Evolutionary conservation across 2,797 vertebrate genomes (phyloP).

Genomic region (Carcharodon carcharias): DNA sequence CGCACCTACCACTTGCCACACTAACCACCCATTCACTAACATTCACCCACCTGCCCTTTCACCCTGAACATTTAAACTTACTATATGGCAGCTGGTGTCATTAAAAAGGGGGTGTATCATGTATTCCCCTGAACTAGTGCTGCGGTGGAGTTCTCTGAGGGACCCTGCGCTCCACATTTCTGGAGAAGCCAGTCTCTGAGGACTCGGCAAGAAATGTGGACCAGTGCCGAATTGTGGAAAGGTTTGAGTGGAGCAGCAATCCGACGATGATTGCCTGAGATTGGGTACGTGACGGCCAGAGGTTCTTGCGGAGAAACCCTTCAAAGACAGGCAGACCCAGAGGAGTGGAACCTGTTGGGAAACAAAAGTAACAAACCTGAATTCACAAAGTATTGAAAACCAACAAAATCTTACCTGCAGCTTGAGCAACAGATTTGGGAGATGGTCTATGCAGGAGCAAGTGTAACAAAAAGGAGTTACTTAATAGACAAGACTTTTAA

Average conservation of each 20-base stretch:
- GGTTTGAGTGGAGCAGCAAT: background rate
- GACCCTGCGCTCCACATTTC: too few relatives aligned
- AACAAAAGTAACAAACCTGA: background rate
- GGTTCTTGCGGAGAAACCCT: background rate
- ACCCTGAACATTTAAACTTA: too few relatives aligned
- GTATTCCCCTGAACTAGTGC: too few relatives aligned
- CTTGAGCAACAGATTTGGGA: background rate
- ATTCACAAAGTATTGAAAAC: background rate
- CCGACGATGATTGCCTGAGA: too few relatives aligned
- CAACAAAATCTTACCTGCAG: background rate
- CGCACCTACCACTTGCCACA: too few relatives aligned
- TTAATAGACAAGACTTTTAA: background rate
- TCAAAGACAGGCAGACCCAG: background rate
- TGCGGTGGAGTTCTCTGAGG: too few relatives aligned
- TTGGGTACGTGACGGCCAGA: background rate
- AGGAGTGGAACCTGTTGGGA: background rate
- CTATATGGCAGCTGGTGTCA: too few relatives aligned
- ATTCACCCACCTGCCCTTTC: too few relatives aligned
- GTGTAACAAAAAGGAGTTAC: background rate
- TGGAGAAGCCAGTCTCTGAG: too few relatives aligned
- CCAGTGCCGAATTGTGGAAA: background rate
- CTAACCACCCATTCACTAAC: too few relatives aligned
- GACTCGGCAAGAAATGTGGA: too few relatives aligned
- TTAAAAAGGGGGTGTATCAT: too few relatives aligned
- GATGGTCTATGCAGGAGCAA: background rate